Percentiles rank a stretch among this genome's conserved stretches.
Conservation (phyloP, 2,888 invertebrate species). For the Drosophila prolongata region DNA sequence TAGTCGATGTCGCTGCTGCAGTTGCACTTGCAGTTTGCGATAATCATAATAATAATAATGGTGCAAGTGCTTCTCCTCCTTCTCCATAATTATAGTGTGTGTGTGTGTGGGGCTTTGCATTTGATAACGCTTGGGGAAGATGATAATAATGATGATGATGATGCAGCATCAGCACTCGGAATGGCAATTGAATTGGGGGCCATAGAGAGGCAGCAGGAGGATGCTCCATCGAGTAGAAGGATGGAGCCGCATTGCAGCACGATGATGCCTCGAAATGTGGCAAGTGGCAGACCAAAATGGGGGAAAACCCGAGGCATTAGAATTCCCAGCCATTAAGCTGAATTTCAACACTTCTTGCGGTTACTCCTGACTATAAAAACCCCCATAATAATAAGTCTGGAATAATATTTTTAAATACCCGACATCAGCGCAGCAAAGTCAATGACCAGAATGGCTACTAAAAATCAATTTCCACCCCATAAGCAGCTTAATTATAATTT, state of each 20-base stretch:
- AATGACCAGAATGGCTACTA: conserved; percentile 43
- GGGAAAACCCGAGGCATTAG: conserved; percentile 19
- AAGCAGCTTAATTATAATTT: conserved; percentile 62
- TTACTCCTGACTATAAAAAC: conserved; percentile 16
- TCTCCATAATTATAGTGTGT: conserved; percentile 27
- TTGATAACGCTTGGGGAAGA: conserved; percentile 57
- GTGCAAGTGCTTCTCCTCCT: conserved; percentile 51
- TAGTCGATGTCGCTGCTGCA: conserved; percentile 47
- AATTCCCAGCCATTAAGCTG: conserved; percentile 33
- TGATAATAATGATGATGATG: conserved; percentile 53
- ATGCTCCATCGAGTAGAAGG: conserved; percentile 16
- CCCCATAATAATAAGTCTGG: conserved; percentile 7
- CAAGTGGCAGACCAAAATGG: conserved; percentile 29
- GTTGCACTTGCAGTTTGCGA: conserved; percentile 59
- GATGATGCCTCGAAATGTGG: conserved; percentile 48
- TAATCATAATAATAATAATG: conserved; percentile 69
- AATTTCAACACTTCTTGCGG: conserved; percentile 35
- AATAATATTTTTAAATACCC: conserved; percentile 25
- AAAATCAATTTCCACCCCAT: conserved; percentile 53
- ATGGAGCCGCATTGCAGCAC: conserved; percentile 50
- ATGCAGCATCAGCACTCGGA: conserved; percentile 36
- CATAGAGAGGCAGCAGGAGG: conserved; percentile 1
- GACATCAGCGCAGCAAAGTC: conserved; percentile 22
- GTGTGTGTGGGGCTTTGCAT: conserved; percentile 47
- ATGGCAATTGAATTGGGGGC: conserved; percentile 47